These are phyloP conservation scores for Latrodectus geometricus DNA, from an alignment of 1,140 invertebrate genomes.

Conservation along the genomic window DNA sequence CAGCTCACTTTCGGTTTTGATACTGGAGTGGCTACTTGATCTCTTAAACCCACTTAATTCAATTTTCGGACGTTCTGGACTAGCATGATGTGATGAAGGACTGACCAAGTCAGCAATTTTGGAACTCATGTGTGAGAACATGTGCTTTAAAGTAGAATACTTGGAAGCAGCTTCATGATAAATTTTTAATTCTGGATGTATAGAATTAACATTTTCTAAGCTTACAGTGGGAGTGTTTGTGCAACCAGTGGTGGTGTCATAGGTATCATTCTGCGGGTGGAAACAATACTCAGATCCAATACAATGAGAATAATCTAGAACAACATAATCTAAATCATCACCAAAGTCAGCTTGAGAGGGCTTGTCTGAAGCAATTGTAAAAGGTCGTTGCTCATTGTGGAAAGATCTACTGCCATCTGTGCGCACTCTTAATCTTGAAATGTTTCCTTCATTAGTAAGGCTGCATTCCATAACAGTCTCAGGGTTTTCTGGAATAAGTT, in stretches of 20 bases:
- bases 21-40: conserved; percentile 53
- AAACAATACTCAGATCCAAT: conserved; percentile 37
- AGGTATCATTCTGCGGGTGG: conserved; percentile 64
- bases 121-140: conserved; percentile 69
- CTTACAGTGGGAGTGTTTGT: conserved; percentile 69
- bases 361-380: conserved; percentile 80
- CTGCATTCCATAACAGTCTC: neutral
- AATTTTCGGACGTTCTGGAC: neutral
- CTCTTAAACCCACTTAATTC: neutral
- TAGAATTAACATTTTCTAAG: conserved; percentile 70
- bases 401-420: conserved; percentile 19
- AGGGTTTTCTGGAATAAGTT: conserved; percentile 71
- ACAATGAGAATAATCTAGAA: conserved; percentile 70
- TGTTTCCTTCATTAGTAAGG: neutral
- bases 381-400: conserved; percentile 72
- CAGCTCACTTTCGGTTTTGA: conserved; percentile 55
- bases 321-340: conserved; percentile 68
- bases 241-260: conserved; percentile 72
- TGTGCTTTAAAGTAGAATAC: conserved; percentile 68
- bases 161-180: conserved; percentile 74
- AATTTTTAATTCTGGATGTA: conserved; percentile 83
- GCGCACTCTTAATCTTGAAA: conserved; percentile 15
- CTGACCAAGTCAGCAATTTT: conserved; percentile 62
- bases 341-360: conserved; percentile 66
- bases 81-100: conserved; percentile 7